These are phyloP conservation scores for Leucania comma DNA, from an alignment of 2,888 invertebrate genomes.

Conservation along the genomic window DNA sequence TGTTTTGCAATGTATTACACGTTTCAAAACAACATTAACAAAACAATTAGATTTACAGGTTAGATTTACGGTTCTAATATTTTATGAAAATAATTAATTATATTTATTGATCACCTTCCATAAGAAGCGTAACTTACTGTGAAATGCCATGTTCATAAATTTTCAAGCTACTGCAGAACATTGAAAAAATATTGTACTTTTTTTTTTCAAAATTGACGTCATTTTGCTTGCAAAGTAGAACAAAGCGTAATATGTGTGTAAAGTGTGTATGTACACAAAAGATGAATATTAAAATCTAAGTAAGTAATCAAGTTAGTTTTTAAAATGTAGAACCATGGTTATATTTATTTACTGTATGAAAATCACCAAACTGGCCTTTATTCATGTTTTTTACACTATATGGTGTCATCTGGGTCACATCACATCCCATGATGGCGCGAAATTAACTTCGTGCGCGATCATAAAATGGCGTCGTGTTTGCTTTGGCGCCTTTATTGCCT, in stretches of 20 bases:
- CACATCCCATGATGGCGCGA: constrained; percentile 57
- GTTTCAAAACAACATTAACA: too few relatives aligned
- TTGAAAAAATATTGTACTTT: too few relatives aligned
- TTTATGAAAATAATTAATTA: constrained; percentile 16
- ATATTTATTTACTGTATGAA: constrained; percentile 1
- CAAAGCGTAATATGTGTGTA: not conserved
- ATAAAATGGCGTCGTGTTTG: constrained; percentile 68
- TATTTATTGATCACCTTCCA: not conserved
- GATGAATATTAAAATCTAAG: constrained; percentile 3
- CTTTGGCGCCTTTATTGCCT: constrained; percentile 56
- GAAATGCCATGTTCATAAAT: not conserved
- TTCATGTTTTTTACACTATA: constrained; percentile 50
- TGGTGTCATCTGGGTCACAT: constrained; percentile 67
- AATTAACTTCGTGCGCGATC: constrained; percentile 64
- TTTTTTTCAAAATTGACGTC: not conserved
- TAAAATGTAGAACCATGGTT: too few relatives aligned
- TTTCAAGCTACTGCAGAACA: not conserved
- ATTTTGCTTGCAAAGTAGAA: not conserved
- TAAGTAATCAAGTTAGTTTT: not conserved
- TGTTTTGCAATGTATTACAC: constrained; percentile 20
- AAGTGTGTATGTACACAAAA: too few relatives aligned
- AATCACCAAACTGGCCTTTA: constrained; percentile 12
- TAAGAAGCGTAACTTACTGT: constrained; percentile 8
- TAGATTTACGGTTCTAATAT: constrained; percentile 5
- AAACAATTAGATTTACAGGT: too few relatives aligned